Percentiles rank a stretch among this genome's conserved stretches.
phyloP scores from a whole-genome alignment of 2,113 vertebrate genomes.

The Laterallus jamaicensis region DNA sequence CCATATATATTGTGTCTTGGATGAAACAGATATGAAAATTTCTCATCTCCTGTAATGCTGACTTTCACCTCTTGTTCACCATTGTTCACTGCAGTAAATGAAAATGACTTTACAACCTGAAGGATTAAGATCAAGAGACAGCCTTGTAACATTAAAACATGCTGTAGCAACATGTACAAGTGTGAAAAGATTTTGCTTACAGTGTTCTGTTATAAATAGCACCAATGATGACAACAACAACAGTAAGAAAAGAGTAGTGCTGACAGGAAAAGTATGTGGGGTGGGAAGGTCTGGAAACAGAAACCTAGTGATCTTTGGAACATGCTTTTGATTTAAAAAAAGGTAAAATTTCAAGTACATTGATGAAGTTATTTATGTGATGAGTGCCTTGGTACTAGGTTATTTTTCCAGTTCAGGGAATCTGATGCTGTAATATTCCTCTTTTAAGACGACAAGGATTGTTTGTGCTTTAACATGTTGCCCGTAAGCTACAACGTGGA shows the following conservation, averaged over 20 bases:
- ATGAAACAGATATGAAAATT: background rate
- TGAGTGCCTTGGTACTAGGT: background rate
- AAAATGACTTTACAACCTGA: background rate
- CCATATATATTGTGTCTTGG: background rate
- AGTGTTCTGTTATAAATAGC: background rate
- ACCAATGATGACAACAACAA: background rate
- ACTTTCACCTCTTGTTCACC: background rate
- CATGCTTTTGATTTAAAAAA: background rate
- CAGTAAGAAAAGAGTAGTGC: background rate
- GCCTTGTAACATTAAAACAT: background rate
- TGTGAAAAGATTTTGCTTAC: background rate
- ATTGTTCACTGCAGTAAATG: background rate
- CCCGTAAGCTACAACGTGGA: background rate
- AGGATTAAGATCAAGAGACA: background rate
- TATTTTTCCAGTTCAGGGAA: background rate
- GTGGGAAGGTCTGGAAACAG: background rate
- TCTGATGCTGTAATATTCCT: background rate
- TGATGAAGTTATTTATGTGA: background rate
- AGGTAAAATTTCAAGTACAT: background rate
- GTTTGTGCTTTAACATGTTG: background rate
- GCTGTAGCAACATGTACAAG: background rate
- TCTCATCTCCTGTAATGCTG: background rate
- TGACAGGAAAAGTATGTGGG: background rate
- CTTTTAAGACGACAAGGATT: background rate
- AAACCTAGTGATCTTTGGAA: background rate